Evolutionary conservation across 2,797 vertebrate species (phyloP).

Genomic region (Spinus olivaceus): DNA sequence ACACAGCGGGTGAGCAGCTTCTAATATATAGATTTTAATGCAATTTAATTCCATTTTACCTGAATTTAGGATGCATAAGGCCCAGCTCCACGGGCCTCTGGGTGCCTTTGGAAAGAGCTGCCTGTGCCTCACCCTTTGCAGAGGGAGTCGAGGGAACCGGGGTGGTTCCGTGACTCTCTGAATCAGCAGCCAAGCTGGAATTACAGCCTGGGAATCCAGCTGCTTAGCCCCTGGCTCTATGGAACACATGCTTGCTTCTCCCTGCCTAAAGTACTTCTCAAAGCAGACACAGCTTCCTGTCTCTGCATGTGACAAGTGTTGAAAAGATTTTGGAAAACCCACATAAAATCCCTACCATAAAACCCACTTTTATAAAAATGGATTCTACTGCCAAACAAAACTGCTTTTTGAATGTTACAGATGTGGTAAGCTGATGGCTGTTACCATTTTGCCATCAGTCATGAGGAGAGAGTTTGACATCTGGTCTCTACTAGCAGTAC

Average conservation of each 20-base stretch:
- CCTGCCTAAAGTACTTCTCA: background rate
- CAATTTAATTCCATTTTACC: background rate
- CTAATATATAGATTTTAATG: background rate
- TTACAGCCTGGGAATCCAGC: background rate
- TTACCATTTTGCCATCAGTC: background rate
- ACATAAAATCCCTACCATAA: background rate
- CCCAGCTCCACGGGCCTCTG: rapidly evolving
- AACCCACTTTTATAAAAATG: background rate
- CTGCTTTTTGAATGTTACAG: background rate
- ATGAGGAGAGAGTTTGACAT: background rate
- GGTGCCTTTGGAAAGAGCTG: background rate
- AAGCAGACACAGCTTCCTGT: background rate
- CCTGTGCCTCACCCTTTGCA: background rate
- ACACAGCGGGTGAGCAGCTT: background rate
- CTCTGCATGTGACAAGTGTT: background rate
- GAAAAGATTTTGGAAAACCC: background rate
- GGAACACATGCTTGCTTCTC: background rate
- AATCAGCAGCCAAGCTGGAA: background rate
- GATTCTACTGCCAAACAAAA: background rate
- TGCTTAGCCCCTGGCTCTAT: background rate
- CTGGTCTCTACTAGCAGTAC: background rate
- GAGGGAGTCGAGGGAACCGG: rapidly evolving
- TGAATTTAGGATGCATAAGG: background rate
- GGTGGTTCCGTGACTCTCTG: rapidly evolving
- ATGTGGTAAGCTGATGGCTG: background rate